A percentile compares a stretch with the other conserved stretches of the same genome.
These are phyloP conservation scores for Itoplectis maculator DNA, from an alignment of 2,888 invertebrate genomes.

Conservation along the genomic window DNA sequence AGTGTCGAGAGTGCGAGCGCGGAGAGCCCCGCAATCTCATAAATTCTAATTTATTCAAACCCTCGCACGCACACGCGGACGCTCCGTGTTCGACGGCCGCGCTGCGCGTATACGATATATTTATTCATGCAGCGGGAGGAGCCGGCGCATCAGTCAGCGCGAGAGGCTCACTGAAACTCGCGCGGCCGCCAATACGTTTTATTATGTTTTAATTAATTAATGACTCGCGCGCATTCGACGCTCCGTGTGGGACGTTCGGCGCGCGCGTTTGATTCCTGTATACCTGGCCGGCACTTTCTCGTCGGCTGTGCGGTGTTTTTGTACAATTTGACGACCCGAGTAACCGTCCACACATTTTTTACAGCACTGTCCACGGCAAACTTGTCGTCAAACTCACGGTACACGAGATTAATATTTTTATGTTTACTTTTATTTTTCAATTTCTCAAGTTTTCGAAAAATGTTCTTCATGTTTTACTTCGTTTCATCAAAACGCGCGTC, in stretches of 20 bases:
- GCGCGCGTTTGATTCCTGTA: no score
- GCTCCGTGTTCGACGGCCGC: no score
- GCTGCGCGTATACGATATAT: no score
- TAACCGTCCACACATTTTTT: neutral
- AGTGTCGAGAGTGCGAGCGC: conserved; percentile 2
- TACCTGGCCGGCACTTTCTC: neutral
- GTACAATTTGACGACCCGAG: neutral
- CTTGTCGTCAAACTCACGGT: conserved; percentile 3
- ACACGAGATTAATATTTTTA: neutral
- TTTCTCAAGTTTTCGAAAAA: no score
- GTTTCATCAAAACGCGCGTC: conserved; percentile 9
- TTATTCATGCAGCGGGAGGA: conserved; percentile 57
- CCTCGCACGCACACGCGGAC: conserved; percentile 20
- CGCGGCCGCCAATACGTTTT: conserved; percentile 48
- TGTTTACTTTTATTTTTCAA: neutral
- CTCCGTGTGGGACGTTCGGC: conserved; percentile 12
- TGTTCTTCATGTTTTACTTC: neutral
- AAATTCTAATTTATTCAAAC: conserved; percentile 65
- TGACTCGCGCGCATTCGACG: conserved; percentile 40
- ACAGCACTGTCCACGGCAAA: neutral
- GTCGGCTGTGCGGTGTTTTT: neutral
- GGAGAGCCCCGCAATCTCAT: conserved; percentile 48
- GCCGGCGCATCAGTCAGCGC: conserved; percentile 26
- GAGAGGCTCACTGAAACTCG: conserved; percentile 34
- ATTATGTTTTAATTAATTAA: conserved; percentile 64